These are phyloP conservation scores for Lutraria rhynchaena DNA, from an alignment of 1,140 invertebrate genomes.

Conservation along the genomic window DNA sequence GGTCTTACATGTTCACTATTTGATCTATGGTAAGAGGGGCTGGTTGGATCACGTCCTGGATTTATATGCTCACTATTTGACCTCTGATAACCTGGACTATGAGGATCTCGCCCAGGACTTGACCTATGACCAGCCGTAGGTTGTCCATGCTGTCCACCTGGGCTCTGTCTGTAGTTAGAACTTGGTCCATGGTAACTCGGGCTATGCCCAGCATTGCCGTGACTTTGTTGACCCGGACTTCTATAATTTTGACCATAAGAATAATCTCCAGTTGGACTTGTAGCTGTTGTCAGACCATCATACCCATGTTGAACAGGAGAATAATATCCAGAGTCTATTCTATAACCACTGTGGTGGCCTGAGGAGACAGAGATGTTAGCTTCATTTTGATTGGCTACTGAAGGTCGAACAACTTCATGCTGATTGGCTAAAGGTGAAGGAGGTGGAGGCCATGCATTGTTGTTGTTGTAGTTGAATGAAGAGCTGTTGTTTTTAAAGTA, in stretches of 20 bases:
- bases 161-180: background rate
- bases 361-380: background rate
- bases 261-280: constrained; percentile 4
- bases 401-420: constrained; percentile 20
- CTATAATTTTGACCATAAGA: constrained; percentile 13
- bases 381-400: constrained; percentile 5
- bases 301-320: background rate
- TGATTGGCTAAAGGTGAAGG: constrained; percentile 33
- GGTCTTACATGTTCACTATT: too few relatives aligned
- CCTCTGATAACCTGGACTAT: constrained; percentile 2
- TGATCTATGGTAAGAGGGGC: too few relatives aligned
- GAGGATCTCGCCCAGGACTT: background rate
- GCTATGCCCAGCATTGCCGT: constrained; percentile 2
- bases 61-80: constrained; percentile 18
- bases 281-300: background rate
- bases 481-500: constrained; percentile 40
- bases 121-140: background rate
- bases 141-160: background rate
- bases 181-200: background rate
- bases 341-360: background rate
- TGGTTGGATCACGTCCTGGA: background rate
- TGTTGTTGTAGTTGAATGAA: constrained; percentile 25
- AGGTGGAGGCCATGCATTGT: constrained; percentile 40
- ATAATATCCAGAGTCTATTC: constrained; percentile 19
- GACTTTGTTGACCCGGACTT: constrained; percentile 17